Evolutionary conservation across 2,113 vertebrate genomes (phyloP).

Genomic region (Austrofundulus limnaeus): DNA sequence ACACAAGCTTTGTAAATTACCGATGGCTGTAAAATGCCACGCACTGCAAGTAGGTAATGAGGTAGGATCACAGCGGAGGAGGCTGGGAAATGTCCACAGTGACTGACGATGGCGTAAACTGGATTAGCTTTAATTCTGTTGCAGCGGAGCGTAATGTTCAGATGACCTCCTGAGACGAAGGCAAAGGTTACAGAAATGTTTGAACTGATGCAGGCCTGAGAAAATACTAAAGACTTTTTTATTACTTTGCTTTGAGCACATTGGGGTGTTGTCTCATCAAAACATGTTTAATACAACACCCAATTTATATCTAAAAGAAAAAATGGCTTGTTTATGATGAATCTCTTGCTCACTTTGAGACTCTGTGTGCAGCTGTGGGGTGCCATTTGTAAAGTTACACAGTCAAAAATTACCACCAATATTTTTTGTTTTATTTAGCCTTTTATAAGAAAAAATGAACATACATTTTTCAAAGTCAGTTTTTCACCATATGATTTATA

Average conservation of each 20-base stretch:
- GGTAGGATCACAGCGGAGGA: conserved; percentile 30
- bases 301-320: no score
- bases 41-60: conserved; percentile 43
- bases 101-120: conserved; percentile 24
- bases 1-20: conserved; percentile 40
- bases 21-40: conserved; percentile 50
- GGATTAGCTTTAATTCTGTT: conserved; percentile 41
- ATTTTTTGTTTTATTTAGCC: no score
- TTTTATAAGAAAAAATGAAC: no score
- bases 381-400: no score
- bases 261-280: neutral
- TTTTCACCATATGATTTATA: no score
- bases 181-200: conserved; percentile 12
- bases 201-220: neutral
- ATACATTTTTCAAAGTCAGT: no score
- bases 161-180: conserved; percentile 8
- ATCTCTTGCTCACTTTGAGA: no score
- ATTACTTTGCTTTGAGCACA: neutral
- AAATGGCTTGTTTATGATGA: no score
- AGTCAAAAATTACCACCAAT: no score
- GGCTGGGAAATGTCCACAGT: conserved; percentile 28
- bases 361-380: no score
- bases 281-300: no score
- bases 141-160: conserved; percentile 19
- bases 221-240: neutral